Conservation (phyloP, 2,113 vertebrate species). For the Sula dactylatra region DNA sequence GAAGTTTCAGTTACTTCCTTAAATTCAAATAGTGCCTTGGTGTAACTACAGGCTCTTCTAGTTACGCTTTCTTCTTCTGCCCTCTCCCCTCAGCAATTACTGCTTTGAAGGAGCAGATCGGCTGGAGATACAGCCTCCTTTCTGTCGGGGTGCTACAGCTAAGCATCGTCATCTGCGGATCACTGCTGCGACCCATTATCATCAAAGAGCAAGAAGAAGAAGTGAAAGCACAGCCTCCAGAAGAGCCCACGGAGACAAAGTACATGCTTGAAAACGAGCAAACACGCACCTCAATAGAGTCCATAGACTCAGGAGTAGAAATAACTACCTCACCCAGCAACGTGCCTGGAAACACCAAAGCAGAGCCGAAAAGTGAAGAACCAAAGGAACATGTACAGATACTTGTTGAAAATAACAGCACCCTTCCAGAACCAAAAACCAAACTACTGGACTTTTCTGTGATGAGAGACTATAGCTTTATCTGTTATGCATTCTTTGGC, state of each 20-base stretch:
- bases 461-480: conserved; percentile 86
- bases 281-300: conserved; percentile 85
- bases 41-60: neutral
- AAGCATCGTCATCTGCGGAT: conserved; percentile 81
- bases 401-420: neutral
- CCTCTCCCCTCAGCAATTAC: conserved; percentile 76
- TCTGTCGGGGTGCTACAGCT: conserved; percentile 85
- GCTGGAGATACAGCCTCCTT: conserved; percentile 89
- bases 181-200: conserved; percentile 84
- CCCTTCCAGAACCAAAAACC: neutral
- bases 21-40: neutral
- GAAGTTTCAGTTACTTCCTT: neutral
- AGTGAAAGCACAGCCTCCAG: conserved; percentile 40
- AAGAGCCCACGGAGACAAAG: conserved; percentile 69
- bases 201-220: conserved; percentile 62
- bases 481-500: conserved; percentile 91
- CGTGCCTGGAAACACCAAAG: conserved; percentile 60
- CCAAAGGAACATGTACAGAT: conserved; percentile 57
- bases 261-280: conserved; percentile 89
- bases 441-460: conserved; percentile 89
- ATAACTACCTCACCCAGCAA: conserved; percentile 82
- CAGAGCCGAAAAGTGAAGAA: conserved; percentile 48
- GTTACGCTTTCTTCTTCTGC: neutral
- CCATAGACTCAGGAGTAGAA: conserved; percentile 93
- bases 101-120: conserved; percentile 82